Base-by-base conservation (phyloP, 2,888 invertebrate genomes). In the Selenia dentaria region DNA sequence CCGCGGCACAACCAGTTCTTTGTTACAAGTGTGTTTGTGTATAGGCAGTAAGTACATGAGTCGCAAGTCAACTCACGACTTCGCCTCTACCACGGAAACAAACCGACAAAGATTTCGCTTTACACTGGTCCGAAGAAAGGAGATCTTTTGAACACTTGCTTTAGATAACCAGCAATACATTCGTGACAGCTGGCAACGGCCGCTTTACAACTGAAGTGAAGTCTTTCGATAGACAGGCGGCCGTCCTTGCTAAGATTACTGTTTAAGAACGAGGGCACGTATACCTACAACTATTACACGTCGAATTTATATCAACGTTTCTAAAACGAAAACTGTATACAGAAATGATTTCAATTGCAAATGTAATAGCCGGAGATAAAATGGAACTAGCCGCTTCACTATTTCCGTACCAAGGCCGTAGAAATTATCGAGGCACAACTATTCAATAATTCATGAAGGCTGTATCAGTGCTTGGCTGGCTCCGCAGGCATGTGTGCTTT, bases 1-100 rank as follows among this genome's bases (percentile, higher is more conserved):
- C 67, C 67, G 67, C 67, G 62, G 57, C 67, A 67, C 62, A 77
- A 80, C 77, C 78, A 74, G 79, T 79, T 78, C 74, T 79, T 75
- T 76, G 78, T 76, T 74, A 66, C 62, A 58, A 56, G 55, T 58
- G 58, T 57, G 45, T 44, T 53, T 55, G 59, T 54, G 55, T 57
- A 43, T 44, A 47, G 45, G 2, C 2, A 22, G 22, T 22, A 22
- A 3, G 5, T 51, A 44, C 52, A 44, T 39, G 51, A 46, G 50
- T 38, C 46, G 44, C 53, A 37, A 49, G 47, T 45, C 64, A 62
- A 59, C 59, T 53, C 59, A 67, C 62, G 54, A 59, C 58, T 64
- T 62, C 58, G 62, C 62, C 59, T 57, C 62, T 64, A 68, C 67
- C 61, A 64, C 39, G 59, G 62, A 54, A 57, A 51, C 55, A 43